Conservation (phyloP, 2,113 vertebrate species). For the Antennarius striatus region DNA sequence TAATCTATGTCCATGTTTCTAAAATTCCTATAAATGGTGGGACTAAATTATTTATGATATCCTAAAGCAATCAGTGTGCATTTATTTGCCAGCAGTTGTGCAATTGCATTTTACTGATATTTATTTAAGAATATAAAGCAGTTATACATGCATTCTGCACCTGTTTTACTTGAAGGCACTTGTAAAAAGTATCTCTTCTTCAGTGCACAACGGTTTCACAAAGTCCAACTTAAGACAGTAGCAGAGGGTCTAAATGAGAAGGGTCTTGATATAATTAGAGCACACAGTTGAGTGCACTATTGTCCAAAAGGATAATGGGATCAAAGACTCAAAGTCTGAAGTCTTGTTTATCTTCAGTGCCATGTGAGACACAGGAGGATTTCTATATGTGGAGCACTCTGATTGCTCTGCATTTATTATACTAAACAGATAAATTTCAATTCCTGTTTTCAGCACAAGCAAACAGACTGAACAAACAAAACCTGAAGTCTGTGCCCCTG, state of each 20-base stretch:
- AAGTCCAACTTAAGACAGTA: constrained; percentile 18
- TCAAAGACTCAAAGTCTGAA: constrained; percentile 31
- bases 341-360: constrained; percentile 16
- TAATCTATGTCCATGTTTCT: no score
- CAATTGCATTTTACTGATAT: neutral
- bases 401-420: constrained; percentile 32
- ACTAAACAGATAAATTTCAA: constrained; percentile 12
- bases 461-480: constrained; percentile 15
- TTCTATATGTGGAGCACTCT: constrained; percentile 7
- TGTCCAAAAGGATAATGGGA: constrained; percentile 24
- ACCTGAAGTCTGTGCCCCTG: neutral
- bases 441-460: constrained; percentile 52
- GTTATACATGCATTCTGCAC: neutral
- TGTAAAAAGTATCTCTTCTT: neutral
- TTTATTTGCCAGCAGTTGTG: constrained; percentile 18
- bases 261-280: constrained; percentile 42
- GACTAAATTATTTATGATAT: neutral
- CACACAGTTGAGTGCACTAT: constrained; percentile 40
- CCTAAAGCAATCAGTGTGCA: constrained; percentile 3
- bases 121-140: constrained; percentile 15
- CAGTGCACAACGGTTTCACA: neutral
- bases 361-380: constrained; percentile 22
- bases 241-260: constrained; percentile 3
- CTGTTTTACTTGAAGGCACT: neutral
- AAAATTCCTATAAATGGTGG: no score